Evolutionary conservation across 1,140 invertebrate species (phyloP).

Genomic region (Hesperophylax magnus): DNA sequence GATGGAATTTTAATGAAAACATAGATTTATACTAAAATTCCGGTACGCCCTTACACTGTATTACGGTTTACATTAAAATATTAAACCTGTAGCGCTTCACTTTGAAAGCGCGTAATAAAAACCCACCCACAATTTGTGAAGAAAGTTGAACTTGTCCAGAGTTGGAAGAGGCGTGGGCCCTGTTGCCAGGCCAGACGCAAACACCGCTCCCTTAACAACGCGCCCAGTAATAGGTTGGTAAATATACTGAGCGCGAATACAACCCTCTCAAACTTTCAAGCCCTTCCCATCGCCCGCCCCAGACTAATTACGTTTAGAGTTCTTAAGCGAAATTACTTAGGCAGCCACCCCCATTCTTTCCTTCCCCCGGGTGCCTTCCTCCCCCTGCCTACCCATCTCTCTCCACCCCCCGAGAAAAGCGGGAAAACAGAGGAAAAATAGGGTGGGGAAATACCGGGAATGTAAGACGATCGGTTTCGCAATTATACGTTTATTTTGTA

Average conservation of each 20-base stretch:
- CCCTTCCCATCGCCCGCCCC: conserved; percentile 73
- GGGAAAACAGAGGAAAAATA: conserved; percentile 45
- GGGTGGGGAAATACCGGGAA: conserved; percentile 55
- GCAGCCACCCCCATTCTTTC: conserved; percentile 61
- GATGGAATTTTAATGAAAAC: neutral
- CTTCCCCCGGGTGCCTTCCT: conserved; percentile 60
- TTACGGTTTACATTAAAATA: conserved; percentile 43
- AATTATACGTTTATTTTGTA: conserved; percentile 59
- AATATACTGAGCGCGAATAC: conserved; percentile 63
- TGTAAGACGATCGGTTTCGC: conserved; percentile 58
- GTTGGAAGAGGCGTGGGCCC: conserved; percentile 60
- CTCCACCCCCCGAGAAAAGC: conserved; percentile 49
- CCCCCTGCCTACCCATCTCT: conserved; percentile 51
- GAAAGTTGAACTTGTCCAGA: conserved; percentile 61
- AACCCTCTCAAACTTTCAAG: conserved; percentile 73
- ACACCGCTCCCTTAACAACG: conserved; percentile 53
- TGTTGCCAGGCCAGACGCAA: conserved; percentile 43
- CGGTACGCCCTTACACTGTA: conserved; percentile 14
- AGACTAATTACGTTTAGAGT: conserved; percentile 74
- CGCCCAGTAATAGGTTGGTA: conserved; percentile 56
- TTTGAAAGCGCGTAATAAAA: conserved; percentile 52
- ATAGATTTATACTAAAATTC: conserved; percentile 28
- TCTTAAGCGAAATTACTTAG: conserved; percentile 74
- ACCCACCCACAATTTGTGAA: conserved; percentile 54
- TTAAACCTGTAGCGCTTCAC: conserved; percentile 50